Evolutionary conservation across 1,140 invertebrate genomes (phyloP).

Genomic region (Ectropis grisescens): DNA sequence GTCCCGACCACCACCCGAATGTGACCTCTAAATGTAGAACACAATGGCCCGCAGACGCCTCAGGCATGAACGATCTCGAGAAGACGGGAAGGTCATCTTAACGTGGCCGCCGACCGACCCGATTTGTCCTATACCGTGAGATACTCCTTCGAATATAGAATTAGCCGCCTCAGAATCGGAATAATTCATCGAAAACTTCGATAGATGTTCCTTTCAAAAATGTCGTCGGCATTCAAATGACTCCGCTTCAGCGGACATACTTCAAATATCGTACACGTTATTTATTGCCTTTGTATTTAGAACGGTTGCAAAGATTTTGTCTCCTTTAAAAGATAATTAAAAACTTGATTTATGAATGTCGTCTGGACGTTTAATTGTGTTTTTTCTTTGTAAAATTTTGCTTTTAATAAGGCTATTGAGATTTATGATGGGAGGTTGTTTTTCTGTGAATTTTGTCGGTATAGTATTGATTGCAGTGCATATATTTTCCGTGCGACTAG

Average conservation of each 20-base stretch:
- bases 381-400: not conserved
- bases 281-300: constrained; percentile 50
- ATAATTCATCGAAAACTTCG: too few relatives aligned
- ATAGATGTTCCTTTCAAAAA: constrained; percentile 29
- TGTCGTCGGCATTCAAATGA: constrained; percentile 52
- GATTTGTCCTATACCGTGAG: constrained; percentile 22
- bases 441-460: too few relatives aligned
- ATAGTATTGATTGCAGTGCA: constrained; percentile 10
- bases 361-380: constrained; percentile 17
- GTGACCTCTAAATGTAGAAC: constrained; percentile 15
- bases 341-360: constrained; percentile 37
- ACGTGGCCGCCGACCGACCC: constrained; percentile 8
- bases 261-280: constrained; percentile 43
- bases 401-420: too few relatives aligned
- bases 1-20: constrained; percentile 11
- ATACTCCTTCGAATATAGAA: constrained; percentile 29
- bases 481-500: constrained; percentile 34
- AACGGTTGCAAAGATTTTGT: constrained; percentile 13
- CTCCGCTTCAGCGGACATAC: constrained; percentile 23
- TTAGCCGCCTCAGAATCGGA: too few relatives aligned
- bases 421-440: too few relatives aligned
- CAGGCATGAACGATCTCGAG: constrained; percentile 4
- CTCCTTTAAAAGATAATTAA: constrained; percentile 29
- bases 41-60: not conserved
- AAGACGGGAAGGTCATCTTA: constrained; percentile 19